Conservation (phyloP, 2,888 invertebrate genomes). For the Drosophila diplacantha region DNA sequence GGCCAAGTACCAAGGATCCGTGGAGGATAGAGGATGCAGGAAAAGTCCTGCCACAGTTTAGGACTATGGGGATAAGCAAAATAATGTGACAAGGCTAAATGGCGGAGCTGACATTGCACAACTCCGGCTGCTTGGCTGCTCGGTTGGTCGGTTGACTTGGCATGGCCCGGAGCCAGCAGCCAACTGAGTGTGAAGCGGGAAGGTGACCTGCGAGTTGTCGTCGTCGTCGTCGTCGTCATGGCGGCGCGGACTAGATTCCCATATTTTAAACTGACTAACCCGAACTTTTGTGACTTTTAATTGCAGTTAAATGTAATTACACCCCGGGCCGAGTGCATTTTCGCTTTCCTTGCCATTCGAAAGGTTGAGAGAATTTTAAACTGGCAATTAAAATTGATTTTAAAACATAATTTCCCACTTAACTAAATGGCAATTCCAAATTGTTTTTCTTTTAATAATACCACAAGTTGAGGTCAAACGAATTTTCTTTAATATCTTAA, state of each 20-base stretch:
- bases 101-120: slow-evolving; percentile 66
- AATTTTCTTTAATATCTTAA: background rate
- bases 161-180: slow-evolving; percentile 17
- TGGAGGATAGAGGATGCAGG: background rate
- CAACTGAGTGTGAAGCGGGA: background rate
- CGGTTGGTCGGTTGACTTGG: slow-evolving; percentile 9
- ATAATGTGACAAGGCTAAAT: slow-evolving; percentile 72
- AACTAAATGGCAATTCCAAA: background rate
- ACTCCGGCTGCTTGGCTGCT: slow-evolving; percentile 27
- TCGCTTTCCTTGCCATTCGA: slow-evolving; percentile 7
- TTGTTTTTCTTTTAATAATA: background rate
- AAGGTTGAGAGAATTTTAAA: background rate
- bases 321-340: background rate
- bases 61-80: slow-evolving; percentile 60
- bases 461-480: background rate
- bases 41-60: slow-evolving; percentile 14
- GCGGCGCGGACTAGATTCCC: slow-evolving; percentile 41
- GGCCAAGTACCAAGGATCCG: slow-evolving; percentile 1
- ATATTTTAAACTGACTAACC: slow-evolving; percentile 45
- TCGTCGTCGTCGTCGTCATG: slow-evolving; percentile 30
- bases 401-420: background rate
- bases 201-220: slow-evolving; percentile 32
- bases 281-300: slow-evolving; percentile 60
- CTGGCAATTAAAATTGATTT: slow-evolving; percentile 1
- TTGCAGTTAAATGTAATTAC: slow-evolving; percentile 53